Conservation (phyloP, 1,140 invertebrate species). For the Diprion similis region DNA sequence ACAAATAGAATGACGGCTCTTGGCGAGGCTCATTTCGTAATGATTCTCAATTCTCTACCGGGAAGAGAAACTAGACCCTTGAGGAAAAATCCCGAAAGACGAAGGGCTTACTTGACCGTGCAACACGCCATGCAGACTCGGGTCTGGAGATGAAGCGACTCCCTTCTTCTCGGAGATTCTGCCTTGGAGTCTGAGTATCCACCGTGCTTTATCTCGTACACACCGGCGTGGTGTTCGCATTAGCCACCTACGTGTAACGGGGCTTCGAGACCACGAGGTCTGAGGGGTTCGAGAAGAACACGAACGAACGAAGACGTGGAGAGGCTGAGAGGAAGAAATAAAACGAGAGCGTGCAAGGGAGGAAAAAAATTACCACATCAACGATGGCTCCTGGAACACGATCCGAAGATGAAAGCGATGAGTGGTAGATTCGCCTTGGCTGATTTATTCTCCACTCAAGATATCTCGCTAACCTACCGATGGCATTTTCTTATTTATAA, state of each 20-base stretch:
- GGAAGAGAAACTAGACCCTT: too few relatives aligned
- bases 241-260: background rate
- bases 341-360: conserved; percentile 21
- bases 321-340: conserved; percentile 16
- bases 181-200: background rate
- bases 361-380: conserved; percentile 6
- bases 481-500: too few relatives aligned
- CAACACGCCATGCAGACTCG: background rate
- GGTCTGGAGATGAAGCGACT: background rate
- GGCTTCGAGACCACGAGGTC: background rate
- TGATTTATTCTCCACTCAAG: too few relatives aligned
- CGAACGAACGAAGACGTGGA: conserved; percentile 20
- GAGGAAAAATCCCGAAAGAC: background rate
- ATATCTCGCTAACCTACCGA: too few relatives aligned
- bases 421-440: background rate
- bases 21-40: too few relatives aligned
- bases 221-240: background rate
- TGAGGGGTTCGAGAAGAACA: background rate
- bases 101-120: background rate
- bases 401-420: conserved; percentile 6
- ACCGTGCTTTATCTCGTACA: conserved; percentile 2
- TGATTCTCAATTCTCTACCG: too few relatives aligned
- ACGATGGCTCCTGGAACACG: conserved; percentile 1
- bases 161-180: background rate
- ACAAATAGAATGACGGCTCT: too few relatives aligned